Evolutionary conservation across 2,888 invertebrate species (phyloP), one percentile per base, ranked within the genome.

Genomic region (Homarus gammarus): DNA sequence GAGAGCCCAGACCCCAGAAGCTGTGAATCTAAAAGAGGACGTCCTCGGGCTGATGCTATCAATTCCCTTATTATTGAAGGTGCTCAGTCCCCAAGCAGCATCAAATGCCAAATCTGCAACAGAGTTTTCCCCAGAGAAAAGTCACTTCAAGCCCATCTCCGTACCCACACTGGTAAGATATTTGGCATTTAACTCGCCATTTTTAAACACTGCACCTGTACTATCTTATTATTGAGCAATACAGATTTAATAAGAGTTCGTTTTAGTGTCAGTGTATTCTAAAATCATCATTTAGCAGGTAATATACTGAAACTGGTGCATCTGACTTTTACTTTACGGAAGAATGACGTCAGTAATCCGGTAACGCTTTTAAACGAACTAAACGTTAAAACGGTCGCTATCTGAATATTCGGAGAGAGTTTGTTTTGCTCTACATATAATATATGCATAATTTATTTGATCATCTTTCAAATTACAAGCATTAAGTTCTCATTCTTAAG

Each of bases 51-150:
- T 78, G 96, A 96, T 93, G 95, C 95, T 85, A 95, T 97, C 84
- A 95, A 95, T 91, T 95, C 95, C 90, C 94, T 96, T 82, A 96
- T 96, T 94, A 94, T 95, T 92, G 96, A 96, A 94, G 96, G 96
- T 64, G 95, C 96, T 73, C 95, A 96, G 40, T 96, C 96, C 18
- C 95, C 95, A 10, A 96, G 96, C 93, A 95, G 95, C 89, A 96
- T 96, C 92, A 96, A 96, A 93, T 97, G 97, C 93, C 95, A 95
- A 84, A 96, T 95, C 93, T 96, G 97, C 94, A 95, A 95, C 92
- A 94, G 97, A 87, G 96, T 96, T 36, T 97, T 97, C 93, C 97
- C 97, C 0, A 94, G 96, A 92, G 96, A 96, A 93, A 97, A 97
- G 94, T 96, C 96, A 15, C 94, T 96, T 0, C 96, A 96, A 93